phyloP scores from a whole-genome alignment of 2,797 vertebrate species.

The Gymnoscopelus braueri region DNA sequence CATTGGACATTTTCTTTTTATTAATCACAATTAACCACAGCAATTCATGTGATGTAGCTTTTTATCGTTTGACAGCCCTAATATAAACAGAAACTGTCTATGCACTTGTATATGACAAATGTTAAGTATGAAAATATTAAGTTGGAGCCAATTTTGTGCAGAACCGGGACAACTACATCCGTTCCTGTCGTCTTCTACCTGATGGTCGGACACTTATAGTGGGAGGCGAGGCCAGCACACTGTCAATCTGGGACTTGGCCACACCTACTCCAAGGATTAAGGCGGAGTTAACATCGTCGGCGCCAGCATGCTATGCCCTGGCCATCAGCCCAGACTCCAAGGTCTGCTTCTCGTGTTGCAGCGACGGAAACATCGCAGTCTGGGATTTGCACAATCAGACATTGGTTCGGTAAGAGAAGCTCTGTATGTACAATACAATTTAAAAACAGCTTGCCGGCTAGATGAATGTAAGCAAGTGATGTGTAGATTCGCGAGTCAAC shows the following conservation, averaged over 20 bases:
- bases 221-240: slow-evolving; percentile 94
- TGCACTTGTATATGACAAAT: neutral
- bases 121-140: neutral
- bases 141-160: slow-evolving; percentile 52
- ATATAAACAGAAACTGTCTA: no score
- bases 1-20: no score
- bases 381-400: slow-evolving; percentile 99
- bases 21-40: no score
- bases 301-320: slow-evolving; percentile 94
- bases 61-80: no score
- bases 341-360: slow-evolving; percentile 98
- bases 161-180: slow-evolving; percentile 98
- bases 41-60: no score
- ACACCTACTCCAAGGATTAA: slow-evolving; percentile 95
- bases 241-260: slow-evolving; percentile 97
- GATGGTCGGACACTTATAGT: slow-evolving; percentile 95
- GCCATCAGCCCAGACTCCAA: slow-evolving; percentile 98
- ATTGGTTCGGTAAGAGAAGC: slow-evolving; percentile 87
- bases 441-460: no score
- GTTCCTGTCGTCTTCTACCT: slow-evolving; percentile 94
- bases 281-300: slow-evolving; percentile 94
- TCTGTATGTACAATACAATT: neutral
- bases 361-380: slow-evolving; percentile 94
- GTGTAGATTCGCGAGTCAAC: neutral
- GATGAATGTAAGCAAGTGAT: no score